Conservation (phyloP, 2,888 invertebrate genomes). For the Aleiodes testaceus region DNA sequence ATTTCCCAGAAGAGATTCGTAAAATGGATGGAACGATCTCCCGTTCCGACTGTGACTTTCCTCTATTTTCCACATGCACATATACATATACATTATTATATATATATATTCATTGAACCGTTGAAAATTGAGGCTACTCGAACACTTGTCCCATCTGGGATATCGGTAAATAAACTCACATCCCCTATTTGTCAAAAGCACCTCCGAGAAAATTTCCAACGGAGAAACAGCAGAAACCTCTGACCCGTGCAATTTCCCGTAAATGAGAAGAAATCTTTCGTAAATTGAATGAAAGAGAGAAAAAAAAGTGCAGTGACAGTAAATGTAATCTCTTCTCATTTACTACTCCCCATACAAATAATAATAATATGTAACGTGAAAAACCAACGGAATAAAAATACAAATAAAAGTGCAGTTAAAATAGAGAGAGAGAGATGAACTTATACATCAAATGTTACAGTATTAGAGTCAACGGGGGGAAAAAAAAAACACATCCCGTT, state of each 20-base stretch:
- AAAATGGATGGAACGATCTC: conserved; percentile 43
- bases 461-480: conserved; percentile 41
- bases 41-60: conserved; percentile 30
- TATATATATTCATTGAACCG: conserved; percentile 8
- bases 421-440: neutral
- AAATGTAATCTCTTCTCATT: too few relatives aligned
- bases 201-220: too few relatives aligned
- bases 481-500: conserved; percentile 5
- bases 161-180: conserved; percentile 31
- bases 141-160: conserved; percentile 10
- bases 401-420: conserved; percentile 30
- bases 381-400: too few relatives aligned
- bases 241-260: too few relatives aligned
- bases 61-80: neutral
- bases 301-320: neutral
- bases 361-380: conserved; percentile 8
- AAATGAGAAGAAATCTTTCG: too few relatives aligned
- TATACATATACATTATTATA: neutral
- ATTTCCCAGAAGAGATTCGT: conserved; percentile 54
- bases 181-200: neutral
- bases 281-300: neutral
- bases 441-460: conserved; percentile 28
- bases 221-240: too few relatives aligned
- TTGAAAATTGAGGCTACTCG: conserved; percentile 21
- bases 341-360: neutral